Base-by-base conservation (phyloP, 1,140 invertebrate genomes). In the Macrotrachela quadricornifera region DNA sequence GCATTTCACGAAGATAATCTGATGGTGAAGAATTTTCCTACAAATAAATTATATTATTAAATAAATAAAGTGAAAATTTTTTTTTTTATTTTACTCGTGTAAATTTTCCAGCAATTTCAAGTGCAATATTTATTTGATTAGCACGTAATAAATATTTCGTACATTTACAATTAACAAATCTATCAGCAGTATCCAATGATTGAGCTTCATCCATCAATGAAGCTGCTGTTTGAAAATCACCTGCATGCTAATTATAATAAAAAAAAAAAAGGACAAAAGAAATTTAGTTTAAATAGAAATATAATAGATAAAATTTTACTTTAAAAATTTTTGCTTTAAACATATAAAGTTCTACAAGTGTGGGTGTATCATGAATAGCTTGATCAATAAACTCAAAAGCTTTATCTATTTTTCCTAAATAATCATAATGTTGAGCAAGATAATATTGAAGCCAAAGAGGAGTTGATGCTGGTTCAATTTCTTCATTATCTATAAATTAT, bases 1-100 rank as follows among this genome's bases (percentile, higher is more conserved):
- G 94, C 92, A 99, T 99, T 71, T 99, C 94, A 69, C 95, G 96
- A 12, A 99, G 73, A 66, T 92, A 95, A 66, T 97, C 91, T 76
- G 86, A 85, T 0, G 92, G 84, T 11, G 83, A 81, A 1, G 94
- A 83, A 58, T 88, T 79, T 68, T 82, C 80, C 76, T 79, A 18
- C 14, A 8, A 30, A 30, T 30, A 30, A 30, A 30, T 8, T 4
- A 30, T 30, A 4, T 30, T 30, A 30, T 30, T 2, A 30, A 30
- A 30, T 30, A 30, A 30, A n/a, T n/a, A n/a, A n/a, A n/a, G n/a
- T n/a, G n/a, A n/a, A n/a, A n/a, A n/a, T n/a, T n/a, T n/a, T n/a
- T n/a, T n/a, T n/a, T n/a, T n/a, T 40, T 17, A 41, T 67, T 64
- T 62, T 66, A 78, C 87, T 59, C 91, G 78, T 0, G 92, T 97